Base-by-base conservation (phyloP, 2,888 invertebrate species). In the Phengaris alcon region DNA sequence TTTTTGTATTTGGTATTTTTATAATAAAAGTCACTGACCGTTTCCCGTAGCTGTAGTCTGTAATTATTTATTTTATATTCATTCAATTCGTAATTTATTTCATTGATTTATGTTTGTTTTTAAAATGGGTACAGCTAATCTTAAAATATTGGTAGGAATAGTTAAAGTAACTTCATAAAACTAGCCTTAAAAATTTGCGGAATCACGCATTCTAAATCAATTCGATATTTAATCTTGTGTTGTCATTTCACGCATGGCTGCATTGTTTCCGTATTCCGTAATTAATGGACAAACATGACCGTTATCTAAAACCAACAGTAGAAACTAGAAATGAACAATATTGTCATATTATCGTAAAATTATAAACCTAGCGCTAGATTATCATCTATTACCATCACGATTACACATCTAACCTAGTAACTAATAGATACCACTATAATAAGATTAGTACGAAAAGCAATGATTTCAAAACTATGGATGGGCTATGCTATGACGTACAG, bases 351-450 rank as follows among this genome's bases (percentile, higher is more conserved):
- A 35, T 44, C 6, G 10, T 52, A 52, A 5, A 2, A 35, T 35
- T 64, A 10, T 64, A 22, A 64, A 64, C 59, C 59, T 35, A 64
- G 59, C 22, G 59, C 59, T 64, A 64, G 64, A 64, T 44, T 44
- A 44, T 64, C 35, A 64, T 64, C 64, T 64, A 64, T 15, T 9
- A 59, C 9, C 8, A 48, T 6, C 48, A 6, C 22, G 15, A 64
- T 12, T 52, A 64, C 35, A 12, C 35, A 59, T 9, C 15, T 15
- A 64, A 9, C 59, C 15, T 6, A 64, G 9, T 35, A 59, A 10
- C 35, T 64, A 64, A 6, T 22, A 22, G 22, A 22, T 22, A 64
- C 22, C 22, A 5, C 22, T 22, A 3, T 35, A 64, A 22, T 64
- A 64, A 9, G 57, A n/a, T 48, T 48, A 48, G 48, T 48, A 48